Conservation (phyloP, 23 tunicate genomes). For the Corella eumyota region DNA sequence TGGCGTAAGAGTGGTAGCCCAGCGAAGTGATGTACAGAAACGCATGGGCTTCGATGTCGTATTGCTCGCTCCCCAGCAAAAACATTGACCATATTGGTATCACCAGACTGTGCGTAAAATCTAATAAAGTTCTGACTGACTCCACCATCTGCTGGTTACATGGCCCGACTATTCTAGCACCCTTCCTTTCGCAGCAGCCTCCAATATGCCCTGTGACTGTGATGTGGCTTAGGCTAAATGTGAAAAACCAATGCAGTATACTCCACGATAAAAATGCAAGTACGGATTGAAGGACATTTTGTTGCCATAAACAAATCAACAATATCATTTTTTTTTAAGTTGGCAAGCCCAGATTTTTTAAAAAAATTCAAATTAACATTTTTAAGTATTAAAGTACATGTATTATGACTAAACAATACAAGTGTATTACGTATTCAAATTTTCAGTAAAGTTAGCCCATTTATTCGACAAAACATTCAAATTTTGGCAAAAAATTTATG, state of each 20-base stretch:
- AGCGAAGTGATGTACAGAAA: conserved; percentile 32
- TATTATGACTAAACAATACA: not conserved
- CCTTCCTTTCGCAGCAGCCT: conserved; percentile 24
- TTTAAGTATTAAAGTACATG: not conserved
- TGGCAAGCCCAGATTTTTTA: too few species aligned
- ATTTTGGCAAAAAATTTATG: too few species aligned
- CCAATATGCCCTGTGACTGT: conserved; percentile 43
- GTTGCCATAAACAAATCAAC: conserved; percentile 63
- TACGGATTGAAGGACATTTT: conserved; percentile 22
- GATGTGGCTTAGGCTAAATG: conserved; percentile 32
- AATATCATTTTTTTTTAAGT: conserved; percentile 43
- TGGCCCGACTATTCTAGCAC: conserved; percentile 13
- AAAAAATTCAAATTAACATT: too few species aligned
- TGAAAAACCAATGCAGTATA: conserved; percentile 34
- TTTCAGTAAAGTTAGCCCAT: too few species aligned
- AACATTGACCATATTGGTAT: conserved; percentile 27
- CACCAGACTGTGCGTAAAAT: conserved; percentile 29
- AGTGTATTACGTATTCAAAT: not conserved
- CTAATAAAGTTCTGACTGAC: conserved; percentile 37
- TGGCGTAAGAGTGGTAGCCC: conserved; percentile 41
- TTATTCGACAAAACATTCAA: too few species aligned
- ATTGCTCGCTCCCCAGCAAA: conserved; percentile 9
- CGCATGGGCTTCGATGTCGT: conserved; percentile 68
- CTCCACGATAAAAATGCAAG: conserved; percentile 39
- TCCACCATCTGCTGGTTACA: conserved; percentile 29